These are phyloP conservation scores for Apostichopus parvimensis DNA, from an alignment of 35 echinoderm and acorn worm genomes.

Conservation along the genomic window DNA sequence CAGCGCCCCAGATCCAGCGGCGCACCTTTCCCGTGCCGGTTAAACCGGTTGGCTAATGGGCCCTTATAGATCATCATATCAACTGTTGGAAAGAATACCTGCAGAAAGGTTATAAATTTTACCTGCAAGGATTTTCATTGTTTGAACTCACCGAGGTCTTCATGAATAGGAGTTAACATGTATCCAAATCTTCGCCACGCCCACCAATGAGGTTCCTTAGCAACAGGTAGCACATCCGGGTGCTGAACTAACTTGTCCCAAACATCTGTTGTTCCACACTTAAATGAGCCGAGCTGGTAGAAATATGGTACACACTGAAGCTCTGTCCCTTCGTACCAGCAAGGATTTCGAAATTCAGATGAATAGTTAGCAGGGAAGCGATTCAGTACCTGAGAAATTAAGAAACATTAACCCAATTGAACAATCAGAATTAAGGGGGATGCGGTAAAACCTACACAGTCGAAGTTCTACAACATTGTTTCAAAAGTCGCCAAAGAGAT, in stretches of 20 bases:
- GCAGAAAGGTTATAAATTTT: too few relatives aligned
- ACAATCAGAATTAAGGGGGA: too few relatives aligned
- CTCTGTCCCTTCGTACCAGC: constrained; percentile 33
- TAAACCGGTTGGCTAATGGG: too few relatives aligned
- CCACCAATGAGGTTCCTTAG: constrained; percentile 81
- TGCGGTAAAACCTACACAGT: too few relatives aligned
- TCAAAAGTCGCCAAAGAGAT: too few relatives aligned
- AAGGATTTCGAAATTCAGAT: constrained; percentile 48
- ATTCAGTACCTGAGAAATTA: constrained; percentile 32
- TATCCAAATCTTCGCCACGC: constrained; percentile 57
- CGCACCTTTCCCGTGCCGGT: too few relatives aligned
- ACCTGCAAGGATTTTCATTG: too few relatives aligned
- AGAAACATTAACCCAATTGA: too few relatives aligned
- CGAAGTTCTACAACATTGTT: too few relatives aligned
- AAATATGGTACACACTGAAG: constrained; percentile 67
- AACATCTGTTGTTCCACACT: constrained; percentile 71
- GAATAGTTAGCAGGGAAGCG: constrained; percentile 48
- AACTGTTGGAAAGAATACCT: too few relatives aligned
- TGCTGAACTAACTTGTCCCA: constrained; percentile 64
- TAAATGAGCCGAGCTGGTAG: constrained; percentile 63
- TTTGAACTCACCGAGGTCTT: constrained; percentile 22
- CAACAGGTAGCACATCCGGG: constrained; percentile 44
- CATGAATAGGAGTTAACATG: neutral
- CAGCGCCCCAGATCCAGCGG: too few relatives aligned
- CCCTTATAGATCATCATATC: too few relatives aligned